Conservation (phyloP, 2,888 invertebrate species). For the Lochmaea crataegi region DNA sequence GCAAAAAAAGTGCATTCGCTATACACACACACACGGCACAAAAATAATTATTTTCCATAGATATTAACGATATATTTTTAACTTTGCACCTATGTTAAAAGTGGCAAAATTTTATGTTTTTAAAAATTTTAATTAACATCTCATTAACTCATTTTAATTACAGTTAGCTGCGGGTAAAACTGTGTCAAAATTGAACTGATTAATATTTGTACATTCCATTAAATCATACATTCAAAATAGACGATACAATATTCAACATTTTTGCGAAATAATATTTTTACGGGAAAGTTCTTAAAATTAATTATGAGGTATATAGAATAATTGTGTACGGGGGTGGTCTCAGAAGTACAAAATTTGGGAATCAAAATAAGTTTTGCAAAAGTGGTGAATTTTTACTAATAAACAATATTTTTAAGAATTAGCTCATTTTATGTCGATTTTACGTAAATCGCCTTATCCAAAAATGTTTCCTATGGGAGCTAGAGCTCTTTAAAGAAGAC, state of each 20-base stretch:
- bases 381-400: not conserved
- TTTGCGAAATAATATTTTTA: too few relatives aligned
- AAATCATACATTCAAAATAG: not conserved
- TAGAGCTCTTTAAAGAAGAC: too few relatives aligned
- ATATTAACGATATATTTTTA: not conserved
- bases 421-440: too few relatives aligned
- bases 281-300: not conserved
- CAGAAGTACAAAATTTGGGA: not conserved
- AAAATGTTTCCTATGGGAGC: too few relatives aligned
- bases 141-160: too few relatives aligned
- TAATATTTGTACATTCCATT: not conserved
- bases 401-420: too few relatives aligned
- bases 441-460: too few relatives aligned
- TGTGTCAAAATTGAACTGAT: constrained; percentile 2
- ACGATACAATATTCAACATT: not conserved
- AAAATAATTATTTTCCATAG: not conserved
- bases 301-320: too few relatives aligned
- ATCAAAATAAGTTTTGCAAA: not conserved
- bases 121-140: not conserved
- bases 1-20: not conserved
- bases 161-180: not conserved
- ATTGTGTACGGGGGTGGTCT: too few relatives aligned
- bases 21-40: not conserved
- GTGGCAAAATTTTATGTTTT: not conserved
- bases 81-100: not conserved